phyloP scores from a whole-genome alignment of 2,113 vertebrate species.

The Formicarius rufipectus region DNA sequence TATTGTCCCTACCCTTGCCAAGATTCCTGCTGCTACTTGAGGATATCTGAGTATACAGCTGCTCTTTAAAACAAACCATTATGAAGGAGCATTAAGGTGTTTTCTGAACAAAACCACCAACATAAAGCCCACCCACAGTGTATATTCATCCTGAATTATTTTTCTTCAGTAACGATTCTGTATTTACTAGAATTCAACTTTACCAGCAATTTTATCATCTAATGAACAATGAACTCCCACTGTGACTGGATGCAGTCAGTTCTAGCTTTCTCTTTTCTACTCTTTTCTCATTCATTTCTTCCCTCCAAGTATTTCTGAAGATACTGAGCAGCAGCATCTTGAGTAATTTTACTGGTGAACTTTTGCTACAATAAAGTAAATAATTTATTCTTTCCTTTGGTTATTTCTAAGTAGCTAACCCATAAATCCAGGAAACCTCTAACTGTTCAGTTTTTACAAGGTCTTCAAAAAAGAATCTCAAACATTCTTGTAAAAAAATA shows the following conservation, averaged over 20 bases:
- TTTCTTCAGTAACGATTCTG: not conserved
- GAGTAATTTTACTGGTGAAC: not conserved
- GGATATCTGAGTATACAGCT: not conserved
- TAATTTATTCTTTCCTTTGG: not conserved
- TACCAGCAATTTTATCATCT: not conserved
- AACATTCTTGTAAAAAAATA: not conserved
- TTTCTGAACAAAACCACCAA: not conserved
- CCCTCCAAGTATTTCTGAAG: not conserved
- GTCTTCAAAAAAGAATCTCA: not conserved
- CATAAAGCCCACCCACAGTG: not conserved
- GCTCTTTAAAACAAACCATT: not conserved
- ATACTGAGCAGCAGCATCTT: not conserved
- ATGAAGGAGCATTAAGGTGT: not conserved
- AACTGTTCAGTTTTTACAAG: not conserved
- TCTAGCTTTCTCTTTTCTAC: not conserved
- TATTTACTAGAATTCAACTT: slow-evolving; percentile 10
- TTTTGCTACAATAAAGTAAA: not conserved
- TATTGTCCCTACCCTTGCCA: not conserved
- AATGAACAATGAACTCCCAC: not conserved
- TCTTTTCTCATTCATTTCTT: not conserved
- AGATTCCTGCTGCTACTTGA: not conserved
- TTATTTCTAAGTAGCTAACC: not conserved
- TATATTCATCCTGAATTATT: not conserved
- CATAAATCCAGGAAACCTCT: not conserved
- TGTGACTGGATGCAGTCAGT: not conserved